A percentile compares a stretch with the other conserved stretches of the same genome.
Conservation (phyloP, 2,888 invertebrate species). For the Auanema freiburgensis region DNA sequence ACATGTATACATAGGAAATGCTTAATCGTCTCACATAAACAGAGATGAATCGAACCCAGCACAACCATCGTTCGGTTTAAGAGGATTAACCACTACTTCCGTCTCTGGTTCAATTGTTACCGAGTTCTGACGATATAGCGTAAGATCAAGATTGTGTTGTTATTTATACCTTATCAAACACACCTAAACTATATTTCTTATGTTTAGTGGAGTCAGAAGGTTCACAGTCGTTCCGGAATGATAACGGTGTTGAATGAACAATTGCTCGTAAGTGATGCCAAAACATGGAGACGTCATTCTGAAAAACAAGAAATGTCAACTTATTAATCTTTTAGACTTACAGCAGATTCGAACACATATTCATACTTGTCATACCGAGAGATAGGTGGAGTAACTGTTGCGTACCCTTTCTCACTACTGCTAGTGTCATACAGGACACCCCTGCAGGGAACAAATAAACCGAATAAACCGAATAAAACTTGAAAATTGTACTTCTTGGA, state of each 20-base stretch:
- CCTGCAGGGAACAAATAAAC: conserved; percentile 11
- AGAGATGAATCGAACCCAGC: conserved; percentile 43
- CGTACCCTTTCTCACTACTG: conserved; percentile 45
- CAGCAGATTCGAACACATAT: conserved; percentile 35
- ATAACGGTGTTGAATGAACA: conserved; percentile 49
- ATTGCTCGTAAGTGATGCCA: conserved; percentile 59
- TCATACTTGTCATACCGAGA: conserved; percentile 39
- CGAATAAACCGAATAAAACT: no score
- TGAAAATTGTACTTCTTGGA: conserved; percentile 20
- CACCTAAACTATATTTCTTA: conserved; percentile 26
- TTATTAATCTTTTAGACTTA: conserved; percentile 8
- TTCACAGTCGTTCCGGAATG: conserved; percentile 27
- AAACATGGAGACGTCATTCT: conserved; percentile 36
- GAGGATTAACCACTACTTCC: conserved; percentile 13
- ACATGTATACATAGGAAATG: neutral
- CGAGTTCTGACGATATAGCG: neutral
- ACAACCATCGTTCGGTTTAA: conserved; percentile 29
- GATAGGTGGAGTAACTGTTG: conserved; percentile 39
- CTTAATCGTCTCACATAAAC: conserved; percentile 24
- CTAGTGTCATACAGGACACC: conserved; percentile 46
- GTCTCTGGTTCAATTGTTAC: conserved; percentile 2
- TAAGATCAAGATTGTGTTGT: neutral
- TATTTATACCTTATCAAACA: conserved; percentile 31
- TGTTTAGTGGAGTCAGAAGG: conserved; percentile 21
- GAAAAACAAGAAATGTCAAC: conserved; percentile 2